Evolutionary conservation across 2,888 invertebrate species (phyloP).

Genomic region (Campoplex capitator): DNA sequence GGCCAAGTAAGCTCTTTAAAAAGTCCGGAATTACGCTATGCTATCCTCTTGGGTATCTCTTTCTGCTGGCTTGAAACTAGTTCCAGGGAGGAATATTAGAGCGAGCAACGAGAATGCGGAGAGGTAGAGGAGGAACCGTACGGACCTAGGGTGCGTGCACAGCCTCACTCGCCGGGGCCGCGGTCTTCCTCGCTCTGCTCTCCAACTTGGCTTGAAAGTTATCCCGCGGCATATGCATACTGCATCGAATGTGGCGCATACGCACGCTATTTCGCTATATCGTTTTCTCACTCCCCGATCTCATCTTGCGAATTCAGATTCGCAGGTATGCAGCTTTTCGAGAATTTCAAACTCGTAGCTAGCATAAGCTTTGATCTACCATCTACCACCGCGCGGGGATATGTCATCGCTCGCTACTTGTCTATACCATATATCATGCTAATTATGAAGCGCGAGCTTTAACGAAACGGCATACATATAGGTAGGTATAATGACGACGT

Average conservation of each 20-base stretch:
- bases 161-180: constrained; percentile 18
- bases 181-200: constrained; percentile 1
- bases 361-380: constrained; percentile 49
- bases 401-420: background rate
- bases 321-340: constrained; percentile 35
- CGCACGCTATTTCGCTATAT: constrained; percentile 53
- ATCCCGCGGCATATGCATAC: constrained; percentile 51
- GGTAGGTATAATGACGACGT: background rate
- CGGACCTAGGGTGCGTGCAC: constrained; percentile 15
- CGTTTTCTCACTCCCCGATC: background rate
- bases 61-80: constrained; percentile 49
- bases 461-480: background rate
- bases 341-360: too few relatives aligned
- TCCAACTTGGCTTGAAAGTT: constrained; percentile 49
- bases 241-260: constrained; percentile 50
- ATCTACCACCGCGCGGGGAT: background rate
- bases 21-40: constrained; percentile 61
- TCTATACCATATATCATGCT: background rate
- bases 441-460: background rate
- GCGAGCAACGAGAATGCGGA: constrained; percentile 38
- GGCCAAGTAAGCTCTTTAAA: constrained; percentile 62
- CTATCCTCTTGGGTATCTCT: constrained; percentile 44
- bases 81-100: constrained; percentile 61
- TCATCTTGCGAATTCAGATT: constrained; percentile 2
- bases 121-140: background rate